Evolutionary conservation across 2,797 vertebrate species (phyloP).

Genomic region (Xenops minutus): DNA sequence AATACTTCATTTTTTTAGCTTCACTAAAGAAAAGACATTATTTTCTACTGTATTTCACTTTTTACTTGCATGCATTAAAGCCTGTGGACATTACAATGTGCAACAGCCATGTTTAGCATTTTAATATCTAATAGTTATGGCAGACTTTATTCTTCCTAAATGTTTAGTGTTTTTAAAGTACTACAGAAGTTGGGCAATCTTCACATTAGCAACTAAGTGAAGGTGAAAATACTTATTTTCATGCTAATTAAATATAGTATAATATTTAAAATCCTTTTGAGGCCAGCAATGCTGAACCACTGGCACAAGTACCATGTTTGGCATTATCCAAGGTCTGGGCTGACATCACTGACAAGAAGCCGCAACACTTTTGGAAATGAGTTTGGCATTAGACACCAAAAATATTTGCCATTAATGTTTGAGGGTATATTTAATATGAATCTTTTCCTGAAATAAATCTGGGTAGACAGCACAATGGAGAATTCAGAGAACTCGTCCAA

Average conservation of each 20-base stretch:
- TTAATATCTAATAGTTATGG: background rate
- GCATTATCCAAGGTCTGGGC: background rate
- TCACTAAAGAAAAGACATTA: background rate
- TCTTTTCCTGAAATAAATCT: slow-evolving; percentile 16
- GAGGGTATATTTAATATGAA: background rate
- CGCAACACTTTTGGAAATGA: background rate
- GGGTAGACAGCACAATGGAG: background rate
- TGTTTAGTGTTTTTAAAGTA: background rate
- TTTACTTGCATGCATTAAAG: background rate
- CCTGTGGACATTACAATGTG: background rate
- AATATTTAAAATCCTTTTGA: background rate
- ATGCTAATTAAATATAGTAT: background rate
- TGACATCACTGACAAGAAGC: background rate
- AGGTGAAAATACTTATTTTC: background rate
- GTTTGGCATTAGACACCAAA: slow-evolving; percentile 3
- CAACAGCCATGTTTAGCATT: background rate
- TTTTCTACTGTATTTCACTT: background rate
- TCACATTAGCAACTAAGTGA: background rate
- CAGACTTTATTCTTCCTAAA: background rate
- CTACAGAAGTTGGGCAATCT: background rate
- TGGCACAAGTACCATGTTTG: background rate
- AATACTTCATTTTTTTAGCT: background rate
- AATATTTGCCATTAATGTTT: background rate
- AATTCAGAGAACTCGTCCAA: background rate
- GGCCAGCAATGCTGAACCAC: background rate